Conservation (phyloP, 2,797 vertebrate genomes). For the Decapterus maruadsi region DNA sequence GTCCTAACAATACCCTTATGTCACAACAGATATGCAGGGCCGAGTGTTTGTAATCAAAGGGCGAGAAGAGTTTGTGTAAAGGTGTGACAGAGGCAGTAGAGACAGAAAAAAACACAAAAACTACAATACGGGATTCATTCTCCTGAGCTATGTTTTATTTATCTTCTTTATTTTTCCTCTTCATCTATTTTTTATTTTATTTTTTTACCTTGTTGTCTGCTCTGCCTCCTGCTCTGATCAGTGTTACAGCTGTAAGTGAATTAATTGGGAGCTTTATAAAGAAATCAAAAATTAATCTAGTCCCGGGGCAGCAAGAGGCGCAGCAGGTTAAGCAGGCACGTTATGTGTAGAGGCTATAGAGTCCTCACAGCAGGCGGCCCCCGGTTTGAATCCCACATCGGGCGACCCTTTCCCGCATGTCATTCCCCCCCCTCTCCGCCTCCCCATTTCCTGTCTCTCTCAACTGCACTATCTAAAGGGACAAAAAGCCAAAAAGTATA, state of each 20-base stretch:
- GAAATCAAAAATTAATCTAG: slow-evolving; percentile 52
- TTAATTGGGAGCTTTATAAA: slow-evolving; percentile 42
- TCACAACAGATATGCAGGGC: slow-evolving; percentile 44
- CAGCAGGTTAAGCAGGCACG: no score
- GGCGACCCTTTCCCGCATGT: no score
- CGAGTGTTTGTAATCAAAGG: slow-evolving; percentile 51
- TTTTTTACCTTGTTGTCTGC: slow-evolving; percentile 29
- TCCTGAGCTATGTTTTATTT: slow-evolving; percentile 30
- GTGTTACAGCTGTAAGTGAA: slow-evolving; percentile 47
- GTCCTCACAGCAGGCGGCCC: no score
- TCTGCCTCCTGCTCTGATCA: slow-evolving; percentile 55
- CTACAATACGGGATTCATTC: slow-evolving; percentile 23
- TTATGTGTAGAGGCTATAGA: no score
- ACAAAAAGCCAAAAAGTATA: no score
- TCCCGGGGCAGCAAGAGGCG: no score
- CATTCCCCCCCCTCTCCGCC: no score
- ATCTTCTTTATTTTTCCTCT: slow-evolving; percentile 15
- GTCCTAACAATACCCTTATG: slow-evolving; percentile 47
- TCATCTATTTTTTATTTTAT: slow-evolving; percentile 41
- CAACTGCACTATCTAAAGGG: no score
- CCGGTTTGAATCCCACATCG: no score
- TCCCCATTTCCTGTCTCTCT: no score
- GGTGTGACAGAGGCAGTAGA: slow-evolving; percentile 28
- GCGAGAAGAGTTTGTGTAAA: slow-evolving; percentile 35
- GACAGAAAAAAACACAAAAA: slow-evolving; percentile 16